phyloP scores from a whole-genome alignment of 2,797 vertebrate genomes.

The Mormyrops attenuatus region DNA sequence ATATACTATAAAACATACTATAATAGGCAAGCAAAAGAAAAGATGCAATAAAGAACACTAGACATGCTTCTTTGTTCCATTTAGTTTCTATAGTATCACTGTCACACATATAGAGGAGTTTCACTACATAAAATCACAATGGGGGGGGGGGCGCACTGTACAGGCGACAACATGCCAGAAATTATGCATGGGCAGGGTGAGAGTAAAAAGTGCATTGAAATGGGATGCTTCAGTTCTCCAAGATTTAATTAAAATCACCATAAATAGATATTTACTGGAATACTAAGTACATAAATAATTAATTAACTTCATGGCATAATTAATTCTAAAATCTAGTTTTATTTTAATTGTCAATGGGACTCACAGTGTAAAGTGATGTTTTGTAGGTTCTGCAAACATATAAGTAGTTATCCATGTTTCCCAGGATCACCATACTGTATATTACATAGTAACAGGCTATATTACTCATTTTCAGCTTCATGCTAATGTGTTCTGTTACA shows the following conservation, averaged over 20 bases:
- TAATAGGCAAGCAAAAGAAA: neutral
- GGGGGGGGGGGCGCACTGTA: neutral
- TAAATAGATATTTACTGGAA: constrained; percentile 22
- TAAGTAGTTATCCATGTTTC: neutral
- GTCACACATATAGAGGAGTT: constrained; percentile 5
- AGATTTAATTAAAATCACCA: constrained; percentile 21
- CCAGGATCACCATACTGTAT: neutral
- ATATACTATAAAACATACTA: neutral
- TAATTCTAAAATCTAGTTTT: constrained; percentile 2
- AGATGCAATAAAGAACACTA: neutral
- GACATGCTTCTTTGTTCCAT: neutral
- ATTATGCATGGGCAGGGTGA: constrained; percentile 16
- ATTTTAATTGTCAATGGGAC: neutral
- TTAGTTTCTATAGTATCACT: neutral
- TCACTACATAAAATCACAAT: neutral
- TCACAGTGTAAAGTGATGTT: neutral
- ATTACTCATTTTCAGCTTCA: constrained; percentile 34
- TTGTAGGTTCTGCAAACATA: neutral
- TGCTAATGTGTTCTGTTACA: constrained; percentile 18
- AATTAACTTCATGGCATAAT: constrained; percentile 22
- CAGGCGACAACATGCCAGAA: constrained; percentile 10
- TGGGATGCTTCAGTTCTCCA: constrained; percentile 12
- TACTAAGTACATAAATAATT: constrained; percentile 19
- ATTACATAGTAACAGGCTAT: constrained; percentile 30
- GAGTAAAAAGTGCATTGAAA: constrained; percentile 7